Conservation (phyloP, 2,113 vertebrate genomes). For the Corydoras sp. region DNA sequence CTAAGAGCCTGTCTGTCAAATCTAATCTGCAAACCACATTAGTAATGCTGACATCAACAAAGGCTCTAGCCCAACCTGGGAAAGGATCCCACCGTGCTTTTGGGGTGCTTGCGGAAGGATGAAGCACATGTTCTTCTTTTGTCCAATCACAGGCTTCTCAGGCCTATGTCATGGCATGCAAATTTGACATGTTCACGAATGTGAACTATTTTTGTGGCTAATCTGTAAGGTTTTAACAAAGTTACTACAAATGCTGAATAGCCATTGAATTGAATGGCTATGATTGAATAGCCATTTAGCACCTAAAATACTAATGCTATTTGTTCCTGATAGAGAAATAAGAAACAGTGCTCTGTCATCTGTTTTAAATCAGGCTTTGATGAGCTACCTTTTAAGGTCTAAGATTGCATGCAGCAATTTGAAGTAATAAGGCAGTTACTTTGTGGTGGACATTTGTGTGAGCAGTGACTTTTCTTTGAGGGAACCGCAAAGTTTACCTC, state of each 20-base stretch:
- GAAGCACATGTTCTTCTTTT: conserved; percentile 25
- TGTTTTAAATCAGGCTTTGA: conserved; percentile 64
- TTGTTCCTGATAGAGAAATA: conserved; percentile 70
- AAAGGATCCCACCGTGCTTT: conserved; percentile 23
- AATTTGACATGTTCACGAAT: conserved; percentile 15
- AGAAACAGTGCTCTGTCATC: conserved; percentile 64
- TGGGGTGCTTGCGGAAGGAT: conserved; percentile 20
- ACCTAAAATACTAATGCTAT: conserved; percentile 63
- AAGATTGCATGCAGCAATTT: conserved; percentile 54
- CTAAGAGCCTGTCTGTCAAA: conserved; percentile 37
- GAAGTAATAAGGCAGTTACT: conserved; percentile 51
- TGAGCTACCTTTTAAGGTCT: conserved; percentile 67
- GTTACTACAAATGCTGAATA: conserved; percentile 68
- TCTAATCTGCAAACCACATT: conserved; percentile 19
- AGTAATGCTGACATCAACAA: conserved; percentile 25
- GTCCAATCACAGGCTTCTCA: conserved; percentile 20
- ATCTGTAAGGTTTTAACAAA: conserved; percentile 34
- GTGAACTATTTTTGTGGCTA: conserved; percentile 16
- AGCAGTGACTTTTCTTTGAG: conserved; percentile 41
- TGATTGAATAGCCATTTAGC: conserved; percentile 62
- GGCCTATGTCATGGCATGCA: neutral
- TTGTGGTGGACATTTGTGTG: conserved; percentile 42
- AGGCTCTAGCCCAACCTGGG: conserved; percentile 17
- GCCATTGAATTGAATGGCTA: no score
- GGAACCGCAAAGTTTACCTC: conserved; percentile 43